Conservation (phyloP, 1,140 invertebrate species). For the Calycopis cecrops region DNA sequence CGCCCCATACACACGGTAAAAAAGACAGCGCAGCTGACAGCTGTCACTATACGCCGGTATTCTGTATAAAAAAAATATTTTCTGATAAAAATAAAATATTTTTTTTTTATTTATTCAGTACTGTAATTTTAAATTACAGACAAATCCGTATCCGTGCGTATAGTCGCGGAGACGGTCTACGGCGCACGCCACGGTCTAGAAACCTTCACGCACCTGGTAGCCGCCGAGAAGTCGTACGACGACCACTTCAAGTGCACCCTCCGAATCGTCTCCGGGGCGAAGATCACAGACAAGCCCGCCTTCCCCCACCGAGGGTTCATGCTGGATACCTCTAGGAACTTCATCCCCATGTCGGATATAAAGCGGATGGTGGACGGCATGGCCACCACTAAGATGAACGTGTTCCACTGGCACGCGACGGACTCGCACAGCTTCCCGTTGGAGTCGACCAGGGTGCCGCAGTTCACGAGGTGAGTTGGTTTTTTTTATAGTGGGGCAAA, state of each 20-base stretch:
- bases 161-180: constrained; percentile 80
- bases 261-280: constrained; percentile 47
- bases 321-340: constrained; percentile 87
- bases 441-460: constrained; percentile 82
- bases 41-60: too few relatives aligned
- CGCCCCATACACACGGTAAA: too few relatives aligned
- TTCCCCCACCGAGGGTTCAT: constrained; percentile 84
- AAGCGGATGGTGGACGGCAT: constrained; percentile 86
- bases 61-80: too few relatives aligned
- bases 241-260: constrained; percentile 41
- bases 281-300: constrained; percentile 81
- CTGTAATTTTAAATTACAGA: too few relatives aligned
- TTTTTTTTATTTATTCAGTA: too few relatives aligned
- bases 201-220: constrained; percentile 82
- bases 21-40: too few relatives aligned
- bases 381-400: constrained; percentile 89
- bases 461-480: constrained; percentile 79
- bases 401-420: constrained; percentile 90
- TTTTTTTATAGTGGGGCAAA: too few relatives aligned
- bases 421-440: constrained; percentile 91
- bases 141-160: constrained; percentile 73
- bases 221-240: constrained; percentile 47
- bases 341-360: constrained; percentile 79
- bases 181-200: constrained; percentile 86
- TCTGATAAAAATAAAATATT: too few relatives aligned